Evolutionary conservation across 2,888 invertebrate genomes (phyloP).

Genomic region (Yponomeuta cagnagella): DNA sequence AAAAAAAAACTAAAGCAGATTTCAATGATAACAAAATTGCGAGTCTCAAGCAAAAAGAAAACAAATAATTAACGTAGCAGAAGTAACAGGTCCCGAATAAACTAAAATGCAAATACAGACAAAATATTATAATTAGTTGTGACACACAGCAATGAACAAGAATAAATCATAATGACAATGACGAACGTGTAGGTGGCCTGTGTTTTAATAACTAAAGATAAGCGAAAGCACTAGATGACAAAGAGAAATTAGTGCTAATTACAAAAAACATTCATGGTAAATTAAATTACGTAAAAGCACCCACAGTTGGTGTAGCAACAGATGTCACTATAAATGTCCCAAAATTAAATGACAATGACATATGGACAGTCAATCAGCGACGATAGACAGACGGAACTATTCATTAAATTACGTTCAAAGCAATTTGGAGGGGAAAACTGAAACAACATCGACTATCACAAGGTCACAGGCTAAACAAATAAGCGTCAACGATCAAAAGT

Average conservation of each 20-base stretch:
- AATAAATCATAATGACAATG: neutral
- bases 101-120: conserved; percentile 10
- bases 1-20: too few relatives aligned
- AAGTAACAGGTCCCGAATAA: conserved; percentile 9
- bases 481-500: neutral
- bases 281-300: neutral
- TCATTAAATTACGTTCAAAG: neutral
- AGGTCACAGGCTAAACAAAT: neutral
- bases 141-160: conserved; percentile 2
- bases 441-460: neutral
- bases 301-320: neutral
- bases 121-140: conserved; percentile 4
- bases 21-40: too few relatives aligned
- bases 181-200: conserved; percentile 2
- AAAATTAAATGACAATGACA: neutral
- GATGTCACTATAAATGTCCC: neutral
- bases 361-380: neutral
- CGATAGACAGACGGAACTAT: neutral
- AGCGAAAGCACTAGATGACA: neutral
- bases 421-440: neutral
- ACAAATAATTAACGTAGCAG: conserved; percentile 32
- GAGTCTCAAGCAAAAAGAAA: neutral
- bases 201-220: conserved; percentile 3
- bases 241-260: neutral
- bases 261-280: neutral